Base-by-base conservation (phyloP, 1,140 invertebrate genomes). In the Cydia fagiglandana region DNA sequence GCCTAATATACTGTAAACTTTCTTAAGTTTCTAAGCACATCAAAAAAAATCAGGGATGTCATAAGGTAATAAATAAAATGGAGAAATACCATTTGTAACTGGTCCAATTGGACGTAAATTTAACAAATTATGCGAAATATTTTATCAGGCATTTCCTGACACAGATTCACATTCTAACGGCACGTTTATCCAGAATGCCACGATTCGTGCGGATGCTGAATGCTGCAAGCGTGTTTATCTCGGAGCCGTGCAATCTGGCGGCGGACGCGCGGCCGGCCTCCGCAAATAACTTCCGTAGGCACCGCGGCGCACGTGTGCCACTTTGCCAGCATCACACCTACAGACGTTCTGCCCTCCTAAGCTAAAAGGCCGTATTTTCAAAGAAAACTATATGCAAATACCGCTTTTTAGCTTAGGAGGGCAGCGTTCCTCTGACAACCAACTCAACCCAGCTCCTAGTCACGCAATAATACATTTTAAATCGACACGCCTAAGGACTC, bases 221-320 rank as follows among this genome's bases (percentile, higher is more conserved):
- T 64, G 64, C 12, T 64, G 64, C 56, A 20, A 30, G 64, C 64
- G 64, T 64, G 64, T 68, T 34, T 68, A 68, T 68, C 64, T 3
- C 64, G 53, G 24, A 73, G 74, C 64, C 17, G 75, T 80, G 81
- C 82, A 86, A 84, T 88, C 83, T 81, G 73, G 75, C 77, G 77
- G 83, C 83, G 84, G 86, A 83, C 79, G 84, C 81, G 79, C 56
- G 68, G 76, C 74, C 78, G 78, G 77, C 80, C 78, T 80, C 81
- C 76, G 77, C 79, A 84, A 87, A 88, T 85, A 88, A 84, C 86
- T 86, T 86, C 87, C 87, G 83, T 76, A 80, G 50, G 75, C 77
- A 68, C 73, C 73, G 78, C 38, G 79, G 64, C 47, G 6, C 50
- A n/a, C 77, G 75, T 79, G 76, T 76, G 80, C 77, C 77, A 82